Evolutionary conservation across 2,888 invertebrate species (phyloP).

Genomic region (Polyploca ridens): DNA sequence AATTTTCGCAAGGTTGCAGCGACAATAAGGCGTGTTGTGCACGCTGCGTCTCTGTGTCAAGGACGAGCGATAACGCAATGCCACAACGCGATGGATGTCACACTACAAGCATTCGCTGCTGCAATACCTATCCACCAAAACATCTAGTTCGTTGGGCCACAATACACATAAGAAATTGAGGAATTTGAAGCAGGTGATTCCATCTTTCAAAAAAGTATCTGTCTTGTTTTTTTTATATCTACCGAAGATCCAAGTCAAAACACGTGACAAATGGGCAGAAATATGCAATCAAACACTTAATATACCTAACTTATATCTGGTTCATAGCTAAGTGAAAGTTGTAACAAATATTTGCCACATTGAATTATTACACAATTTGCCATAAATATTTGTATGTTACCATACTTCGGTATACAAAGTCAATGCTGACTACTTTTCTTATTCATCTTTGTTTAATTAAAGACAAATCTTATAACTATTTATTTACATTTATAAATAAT

Average conservation of each 20-base stretch:
- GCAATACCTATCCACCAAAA: not conserved
- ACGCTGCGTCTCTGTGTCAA: conserved; percentile 81
- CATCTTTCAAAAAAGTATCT: not conserved
- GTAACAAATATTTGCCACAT: not conserved
- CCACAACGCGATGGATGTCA: conserved; percentile 59
- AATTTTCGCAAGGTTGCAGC: conserved; percentile 81
- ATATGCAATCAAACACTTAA: not conserved
- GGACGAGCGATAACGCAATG: conserved; percentile 79
- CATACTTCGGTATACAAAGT: not conserved
- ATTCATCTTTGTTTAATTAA: too few relatives aligned
- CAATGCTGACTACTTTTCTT: not conserved
- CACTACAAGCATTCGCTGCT: conserved; percentile 45
- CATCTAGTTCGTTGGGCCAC: not conserved
- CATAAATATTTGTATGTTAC: not conserved
- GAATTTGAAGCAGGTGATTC: not conserved
- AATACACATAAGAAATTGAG: not conserved
- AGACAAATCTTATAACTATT: too few relatives aligned
- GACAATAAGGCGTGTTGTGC: conserved; percentile 79
- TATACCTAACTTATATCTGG: not conserved
- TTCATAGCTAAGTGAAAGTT: conserved; percentile 7
- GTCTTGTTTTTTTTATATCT: too few relatives aligned
- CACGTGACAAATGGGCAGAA: too few relatives aligned
- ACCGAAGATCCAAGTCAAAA: too few relatives aligned
- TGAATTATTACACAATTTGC: too few relatives aligned
- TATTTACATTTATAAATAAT: too few relatives aligned